phyloP scores from a whole-genome alignment of 2,888 invertebrate genomes.

The Globia sparganii region DNA sequence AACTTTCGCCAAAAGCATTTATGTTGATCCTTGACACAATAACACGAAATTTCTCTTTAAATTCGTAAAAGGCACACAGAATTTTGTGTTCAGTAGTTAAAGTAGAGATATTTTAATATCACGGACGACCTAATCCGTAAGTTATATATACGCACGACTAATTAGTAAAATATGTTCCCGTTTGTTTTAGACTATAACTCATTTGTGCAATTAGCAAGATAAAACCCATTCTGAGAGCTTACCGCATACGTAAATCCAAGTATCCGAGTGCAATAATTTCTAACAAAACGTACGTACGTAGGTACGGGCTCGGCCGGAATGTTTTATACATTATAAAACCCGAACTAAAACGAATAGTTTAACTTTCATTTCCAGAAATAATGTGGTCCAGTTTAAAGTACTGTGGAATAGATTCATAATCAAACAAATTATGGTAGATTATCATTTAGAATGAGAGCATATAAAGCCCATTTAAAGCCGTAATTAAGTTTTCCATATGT shows the following conservation, averaged over 20 bases:
- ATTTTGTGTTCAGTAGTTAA: not conserved
- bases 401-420: slow-evolving; percentile 10
- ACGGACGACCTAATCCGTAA: slow-evolving; percentile 36
- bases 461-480: slow-evolving; percentile 12
- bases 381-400: slow-evolving; percentile 23
- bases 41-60: slow-evolving; percentile 59
- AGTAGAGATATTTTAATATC: slow-evolving; percentile 29
- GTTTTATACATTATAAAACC: slow-evolving; percentile 51
- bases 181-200: slow-evolving; percentile 61
- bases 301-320: slow-evolving; percentile 47
- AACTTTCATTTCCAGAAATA: slow-evolving; percentile 50
- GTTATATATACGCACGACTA: slow-evolving; percentile 49
- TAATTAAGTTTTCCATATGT: slow-evolving; percentile 42
- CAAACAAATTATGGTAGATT: slow-evolving; percentile 14
- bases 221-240: slow-evolving; percentile 63
- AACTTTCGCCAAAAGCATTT: slow-evolving; percentile 73
- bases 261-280: slow-evolving; percentile 58
- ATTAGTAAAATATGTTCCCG: slow-evolving; percentile 68
- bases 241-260: slow-evolving; percentile 61
- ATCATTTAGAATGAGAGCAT: slow-evolving; percentile 37
- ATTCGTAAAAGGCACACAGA: slow-evolving; percentile 24
- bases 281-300: slow-evolving; percentile 51
- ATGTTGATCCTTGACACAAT: slow-evolving; percentile 56
- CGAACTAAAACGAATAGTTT: slow-evolving; percentile 41
- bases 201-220: slow-evolving; percentile 69